Conservation (phyloP, 2,113 vertebrate genomes). For the Silurus meridionalis region DNA sequence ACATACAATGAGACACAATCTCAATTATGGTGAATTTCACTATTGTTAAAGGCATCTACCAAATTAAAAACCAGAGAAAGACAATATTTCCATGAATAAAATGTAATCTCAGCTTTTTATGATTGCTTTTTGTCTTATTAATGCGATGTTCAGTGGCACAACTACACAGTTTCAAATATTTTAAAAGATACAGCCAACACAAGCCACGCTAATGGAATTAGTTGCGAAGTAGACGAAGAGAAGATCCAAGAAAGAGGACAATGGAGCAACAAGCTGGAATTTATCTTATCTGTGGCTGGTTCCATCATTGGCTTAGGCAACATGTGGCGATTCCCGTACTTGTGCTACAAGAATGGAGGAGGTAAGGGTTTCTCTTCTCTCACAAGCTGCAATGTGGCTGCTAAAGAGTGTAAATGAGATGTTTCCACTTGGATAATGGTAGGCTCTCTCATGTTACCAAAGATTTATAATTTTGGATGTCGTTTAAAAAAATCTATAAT, state of each 20-base stretch:
- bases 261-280: slow-evolving; percentile 70
- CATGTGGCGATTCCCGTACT: slow-evolving; percentile 75
- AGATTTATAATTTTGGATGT: not conserved
- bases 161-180: not conserved
- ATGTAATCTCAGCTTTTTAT: not conserved
- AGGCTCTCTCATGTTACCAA: not conserved
- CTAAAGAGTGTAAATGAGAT: not conserved
- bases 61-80: not conserved
- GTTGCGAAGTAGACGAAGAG: slow-evolving; percentile 12
- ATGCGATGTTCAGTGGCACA: not conserved
- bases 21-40: not conserved
- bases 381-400: not conserved
- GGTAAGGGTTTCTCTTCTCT: slow-evolving; percentile 53
- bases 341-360: slow-evolving; percentile 78
- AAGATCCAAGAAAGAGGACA: slow-evolving; percentile 66
- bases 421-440: not conserved
- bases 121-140: not conserved
- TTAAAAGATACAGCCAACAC: not conserved
- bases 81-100: not conserved
- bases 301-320: slow-evolving; percentile 73
- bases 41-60: not conserved
- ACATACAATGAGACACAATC: not conserved
- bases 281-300: slow-evolving; percentile 71
- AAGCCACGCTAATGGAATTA: not conserved
- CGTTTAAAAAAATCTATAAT: not conserved